Evolutionary conservation across 2,797 vertebrate genomes (phyloP).

Genomic region (Anguilla marmorata): DNA sequence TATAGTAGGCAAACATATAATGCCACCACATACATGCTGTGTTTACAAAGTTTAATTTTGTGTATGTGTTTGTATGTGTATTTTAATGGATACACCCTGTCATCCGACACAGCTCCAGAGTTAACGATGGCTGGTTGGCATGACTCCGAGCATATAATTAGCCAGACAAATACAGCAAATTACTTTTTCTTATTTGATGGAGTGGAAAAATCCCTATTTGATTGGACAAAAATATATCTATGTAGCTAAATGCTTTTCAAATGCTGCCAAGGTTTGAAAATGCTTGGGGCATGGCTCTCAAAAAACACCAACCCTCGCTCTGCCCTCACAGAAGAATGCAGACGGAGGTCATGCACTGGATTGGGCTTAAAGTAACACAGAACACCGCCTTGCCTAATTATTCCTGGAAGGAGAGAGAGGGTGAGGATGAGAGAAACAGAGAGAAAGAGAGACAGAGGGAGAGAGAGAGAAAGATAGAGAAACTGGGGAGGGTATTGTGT

Average conservation of each 20-base stretch:
- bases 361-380: background rate
- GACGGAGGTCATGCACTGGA: background rate
- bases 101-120: background rate
- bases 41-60: background rate
- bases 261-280: background rate
- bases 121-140: background rate
- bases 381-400: background rate
- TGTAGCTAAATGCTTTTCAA: background rate
- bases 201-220: background rate
- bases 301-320: background rate
- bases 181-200: background rate
- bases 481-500: background rate
- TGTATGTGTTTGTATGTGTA: background rate
- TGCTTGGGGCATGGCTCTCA: background rate
- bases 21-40: background rate
- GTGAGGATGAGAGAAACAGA: background rate
- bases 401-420: background rate
- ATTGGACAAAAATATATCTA: background rate
- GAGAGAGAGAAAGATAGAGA: background rate
- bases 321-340: background rate
- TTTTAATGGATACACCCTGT: background rate
- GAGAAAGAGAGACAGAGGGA: background rate
- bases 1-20: background rate
- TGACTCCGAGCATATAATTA: background rate
- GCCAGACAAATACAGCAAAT: background rate